Evolutionary conservation across 2,113 vertebrate species (phyloP).

Genomic region (Vidua macroura): DNA sequence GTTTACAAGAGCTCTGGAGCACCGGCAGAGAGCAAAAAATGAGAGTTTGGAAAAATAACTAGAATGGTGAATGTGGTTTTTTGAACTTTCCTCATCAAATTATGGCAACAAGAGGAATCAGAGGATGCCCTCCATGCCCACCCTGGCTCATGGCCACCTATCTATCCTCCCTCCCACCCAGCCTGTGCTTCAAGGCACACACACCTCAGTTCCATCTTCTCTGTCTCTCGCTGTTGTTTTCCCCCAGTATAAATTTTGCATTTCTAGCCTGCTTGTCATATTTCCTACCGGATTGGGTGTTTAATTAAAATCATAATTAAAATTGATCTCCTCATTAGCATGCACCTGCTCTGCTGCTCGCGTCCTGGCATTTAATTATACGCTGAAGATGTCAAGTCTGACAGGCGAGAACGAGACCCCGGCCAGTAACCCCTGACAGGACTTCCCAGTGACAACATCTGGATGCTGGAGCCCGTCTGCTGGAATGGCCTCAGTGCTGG

Average conservation of each 20-base stretch:
- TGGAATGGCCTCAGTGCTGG: not conserved
- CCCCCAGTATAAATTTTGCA: constrained; percentile 40
- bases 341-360: constrained; percentile 84
- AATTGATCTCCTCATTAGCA: constrained; percentile 90
- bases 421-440: constrained; percentile 54
- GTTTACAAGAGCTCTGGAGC: not conserved
- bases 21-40: not conserved
- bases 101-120: not conserved
- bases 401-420: constrained; percentile 74
- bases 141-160: not conserved
- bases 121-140: not conserved
- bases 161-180: not conserved
- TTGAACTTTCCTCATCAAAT: not conserved
- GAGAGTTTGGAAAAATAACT: not conserved
- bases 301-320: constrained; percentile 94
- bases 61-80: accelerated
- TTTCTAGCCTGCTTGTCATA: constrained; percentile 77
- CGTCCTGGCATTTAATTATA: constrained; percentile 76
- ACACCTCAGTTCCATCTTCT: not conserved
- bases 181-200: not conserved
- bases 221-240: not conserved
- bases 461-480: constrained; percentile 26
- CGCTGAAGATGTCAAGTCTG: constrained; percentile 79
- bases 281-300: constrained; percentile 83
- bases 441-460: constrained; percentile 41